Evolutionary conservation across 2,113 vertebrate genomes (phyloP).

Genomic region (Tringa solitaria): DNA sequence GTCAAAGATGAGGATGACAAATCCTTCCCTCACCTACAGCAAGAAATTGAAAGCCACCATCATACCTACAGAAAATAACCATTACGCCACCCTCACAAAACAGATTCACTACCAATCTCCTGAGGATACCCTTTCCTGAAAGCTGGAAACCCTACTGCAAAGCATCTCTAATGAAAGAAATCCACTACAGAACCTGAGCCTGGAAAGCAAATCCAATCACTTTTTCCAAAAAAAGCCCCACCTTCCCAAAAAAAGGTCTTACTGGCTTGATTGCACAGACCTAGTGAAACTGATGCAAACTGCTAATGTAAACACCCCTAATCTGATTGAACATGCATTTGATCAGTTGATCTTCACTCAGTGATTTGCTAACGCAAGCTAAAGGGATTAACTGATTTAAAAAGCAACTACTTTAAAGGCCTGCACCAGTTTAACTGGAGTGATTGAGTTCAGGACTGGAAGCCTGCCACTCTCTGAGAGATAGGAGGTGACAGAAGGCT

Average conservation of each 20-base stretch:
- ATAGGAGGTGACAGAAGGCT: background rate
- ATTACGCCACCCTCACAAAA: background rate
- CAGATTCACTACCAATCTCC: background rate
- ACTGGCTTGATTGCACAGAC: background rate
- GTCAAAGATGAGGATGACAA: background rate
- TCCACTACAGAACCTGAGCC: background rate
- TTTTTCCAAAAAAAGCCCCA: background rate
- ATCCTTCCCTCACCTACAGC: background rate
- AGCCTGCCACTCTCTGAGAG: background rate
- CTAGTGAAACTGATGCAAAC: conserved; percentile 19
- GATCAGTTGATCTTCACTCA: conserved; percentile 21
- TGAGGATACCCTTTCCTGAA: background rate
- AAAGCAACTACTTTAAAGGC: background rate
- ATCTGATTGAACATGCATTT: background rate
- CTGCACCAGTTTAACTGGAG: background rate
- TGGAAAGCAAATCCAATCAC: background rate
- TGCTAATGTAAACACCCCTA: background rate
- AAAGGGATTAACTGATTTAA: conserved; percentile 41
- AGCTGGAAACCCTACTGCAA: background rate
- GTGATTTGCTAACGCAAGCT: background rate
- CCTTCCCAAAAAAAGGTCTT: background rate
- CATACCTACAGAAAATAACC: background rate
- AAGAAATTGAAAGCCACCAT: background rate
- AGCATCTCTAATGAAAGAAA: background rate
- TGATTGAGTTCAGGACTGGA: background rate